Percentiles rank a stretch among this genome's conserved stretches.
Conservation (phyloP, 2,113 vertebrate genomes). For the Siniperca knerii region DNA sequence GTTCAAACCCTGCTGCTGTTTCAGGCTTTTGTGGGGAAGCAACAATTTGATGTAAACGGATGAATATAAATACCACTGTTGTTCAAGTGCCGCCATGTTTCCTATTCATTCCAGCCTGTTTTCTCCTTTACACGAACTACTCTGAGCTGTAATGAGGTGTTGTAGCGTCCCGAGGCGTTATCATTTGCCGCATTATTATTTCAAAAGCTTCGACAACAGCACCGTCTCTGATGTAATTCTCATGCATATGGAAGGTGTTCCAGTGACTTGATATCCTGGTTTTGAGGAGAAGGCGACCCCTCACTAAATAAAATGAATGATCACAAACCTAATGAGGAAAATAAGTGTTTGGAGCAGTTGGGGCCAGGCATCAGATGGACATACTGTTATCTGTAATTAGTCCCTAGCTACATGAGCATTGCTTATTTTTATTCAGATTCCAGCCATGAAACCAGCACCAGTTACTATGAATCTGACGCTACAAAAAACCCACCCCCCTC, state of each 20-base stretch:
- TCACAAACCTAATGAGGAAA: constrained; percentile 77
- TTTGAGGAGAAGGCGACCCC: constrained; percentile 68
- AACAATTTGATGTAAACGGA: constrained; percentile 83
- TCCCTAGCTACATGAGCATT: constrained; percentile 68
- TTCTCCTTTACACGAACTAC: constrained; percentile 69
- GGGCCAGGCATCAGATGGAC: constrained; percentile 73
- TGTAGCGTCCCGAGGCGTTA: constrained; percentile 82
- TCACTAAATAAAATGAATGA: constrained; percentile 68
- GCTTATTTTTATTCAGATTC: constrained; percentile 75
- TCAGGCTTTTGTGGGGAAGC: constrained; percentile 76
- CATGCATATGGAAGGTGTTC: constrained; percentile 77
- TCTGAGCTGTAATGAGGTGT: constrained; percentile 81
- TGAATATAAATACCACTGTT: constrained; percentile 80
- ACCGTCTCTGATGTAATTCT: constrained; percentile 77
- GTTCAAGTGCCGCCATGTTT: constrained; percentile 73
- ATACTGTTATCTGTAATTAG: constrained; percentile 76
- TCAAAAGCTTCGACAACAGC: constrained; percentile 80
- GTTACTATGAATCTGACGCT: constrained; percentile 75
- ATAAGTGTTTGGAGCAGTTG: constrained; percentile 54
- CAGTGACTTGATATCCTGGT: constrained; percentile 57
- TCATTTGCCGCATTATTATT: constrained; percentile 84
- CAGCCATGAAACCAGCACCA: constrained; percentile 60
- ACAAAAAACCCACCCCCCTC: constrained; percentile 50
- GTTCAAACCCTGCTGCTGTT: constrained; percentile 79
- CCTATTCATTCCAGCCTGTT: constrained; percentile 72